phyloP scores from a whole-genome alignment of 2,888 invertebrate genomes.

The Hydropsyche betteni region DNA sequence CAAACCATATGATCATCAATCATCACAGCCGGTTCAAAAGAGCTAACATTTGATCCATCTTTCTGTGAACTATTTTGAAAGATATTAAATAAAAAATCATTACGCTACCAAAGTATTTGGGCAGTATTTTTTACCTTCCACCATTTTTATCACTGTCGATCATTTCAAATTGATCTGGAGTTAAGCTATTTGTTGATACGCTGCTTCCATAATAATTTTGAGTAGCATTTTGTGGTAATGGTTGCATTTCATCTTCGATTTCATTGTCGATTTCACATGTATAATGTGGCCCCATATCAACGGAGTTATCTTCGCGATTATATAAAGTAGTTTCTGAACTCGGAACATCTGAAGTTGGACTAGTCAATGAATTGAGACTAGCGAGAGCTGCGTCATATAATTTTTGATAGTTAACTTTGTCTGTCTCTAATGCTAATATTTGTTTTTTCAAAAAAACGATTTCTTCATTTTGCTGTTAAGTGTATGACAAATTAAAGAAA shows the following conservation, averaged over 20 bases:
- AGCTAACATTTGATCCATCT: slow-evolving; percentile 63
- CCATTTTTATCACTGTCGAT: slow-evolving; percentile 67
- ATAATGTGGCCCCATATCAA: slow-evolving; percentile 13
- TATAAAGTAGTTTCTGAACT: slow-evolving; percentile 50
- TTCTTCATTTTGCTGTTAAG: slow-evolving; percentile 63
- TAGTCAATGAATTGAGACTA: slow-evolving; percentile 63
- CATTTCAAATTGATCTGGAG: slow-evolving; percentile 72
- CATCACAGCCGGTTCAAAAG: slow-evolving; percentile 57
- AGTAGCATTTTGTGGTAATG: slow-evolving; percentile 61
- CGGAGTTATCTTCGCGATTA: slow-evolving; percentile 35
- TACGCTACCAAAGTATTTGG: slow-evolving; percentile 24
- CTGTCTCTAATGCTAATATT: slow-evolving; percentile 65
- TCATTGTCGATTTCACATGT: slow-evolving; percentile 25
- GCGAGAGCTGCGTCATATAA: slow-evolving; percentile 65
- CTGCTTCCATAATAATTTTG: slow-evolving; percentile 66
- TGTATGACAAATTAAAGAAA: not conserved
- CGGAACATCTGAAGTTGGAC: slow-evolving; percentile 59
- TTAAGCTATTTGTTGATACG: slow-evolving; percentile 65
- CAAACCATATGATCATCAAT: slow-evolving; percentile 43
- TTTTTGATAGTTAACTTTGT: slow-evolving; percentile 68
- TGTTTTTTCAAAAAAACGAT: slow-evolving; percentile 67
- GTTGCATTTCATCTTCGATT: slow-evolving; percentile 53
- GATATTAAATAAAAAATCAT: slow-evolving; percentile 45
- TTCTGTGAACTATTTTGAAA: slow-evolving; percentile 54
- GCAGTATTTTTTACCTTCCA: slow-evolving; percentile 57